Conservation (phyloP, 2,113 vertebrate genomes). For the Hylia prasina region DNA sequence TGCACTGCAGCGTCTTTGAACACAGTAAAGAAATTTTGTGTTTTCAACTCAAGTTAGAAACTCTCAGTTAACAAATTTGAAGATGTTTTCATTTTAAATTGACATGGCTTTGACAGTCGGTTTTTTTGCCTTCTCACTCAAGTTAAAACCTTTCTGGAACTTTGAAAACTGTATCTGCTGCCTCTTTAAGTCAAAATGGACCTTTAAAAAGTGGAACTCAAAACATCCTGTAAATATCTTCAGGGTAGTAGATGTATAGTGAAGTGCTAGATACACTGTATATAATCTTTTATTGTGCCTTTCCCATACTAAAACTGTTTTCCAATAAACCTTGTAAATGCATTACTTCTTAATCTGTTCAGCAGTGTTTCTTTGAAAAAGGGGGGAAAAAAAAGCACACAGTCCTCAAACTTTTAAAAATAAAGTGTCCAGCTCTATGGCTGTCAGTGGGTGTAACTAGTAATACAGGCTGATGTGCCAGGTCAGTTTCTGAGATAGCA, state of each 20-base stretch:
- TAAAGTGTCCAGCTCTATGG: background rate
- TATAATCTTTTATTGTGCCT: background rate
- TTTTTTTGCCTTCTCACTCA: background rate
- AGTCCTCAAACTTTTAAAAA: background rate
- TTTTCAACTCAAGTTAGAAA: background rate
- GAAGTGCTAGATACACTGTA: background rate
- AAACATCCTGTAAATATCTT: background rate
- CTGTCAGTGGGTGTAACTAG: background rate
- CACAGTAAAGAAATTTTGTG: background rate
- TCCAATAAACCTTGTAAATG: background rate
- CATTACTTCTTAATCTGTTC: background rate
- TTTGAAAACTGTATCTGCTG: background rate
- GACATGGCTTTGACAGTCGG: background rate
- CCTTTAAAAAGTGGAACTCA: background rate
- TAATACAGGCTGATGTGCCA: background rate
- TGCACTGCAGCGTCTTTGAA: background rate
- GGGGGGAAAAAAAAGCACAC: rapidly evolving
- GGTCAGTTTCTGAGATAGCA: background rate
- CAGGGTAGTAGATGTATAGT: background rate
- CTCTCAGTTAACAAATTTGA: background rate
- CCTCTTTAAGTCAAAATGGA: background rate
- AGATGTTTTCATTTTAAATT: background rate
- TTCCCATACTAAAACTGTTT: background rate
- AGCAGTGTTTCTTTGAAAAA: background rate
- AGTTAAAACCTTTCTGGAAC: background rate